A percentile compares a stretch with the other conserved stretches of the same genome.
Conservation (phyloP, 2,113 vertebrate genomes). For the Castor canadensis region DNA sequence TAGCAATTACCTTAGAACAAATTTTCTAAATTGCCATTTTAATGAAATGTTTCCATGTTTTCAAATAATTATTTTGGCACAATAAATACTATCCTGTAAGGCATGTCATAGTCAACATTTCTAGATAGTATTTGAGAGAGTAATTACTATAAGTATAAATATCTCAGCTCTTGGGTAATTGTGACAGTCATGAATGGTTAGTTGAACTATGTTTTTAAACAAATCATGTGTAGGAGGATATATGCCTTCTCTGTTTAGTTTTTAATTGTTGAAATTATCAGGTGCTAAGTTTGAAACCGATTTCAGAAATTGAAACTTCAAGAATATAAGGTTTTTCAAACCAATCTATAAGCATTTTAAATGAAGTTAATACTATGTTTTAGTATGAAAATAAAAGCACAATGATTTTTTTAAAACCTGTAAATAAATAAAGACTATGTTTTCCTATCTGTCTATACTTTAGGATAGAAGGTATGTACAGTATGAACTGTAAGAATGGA, state of each 20-base stretch:
- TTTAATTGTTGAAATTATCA: constrained; percentile 32
- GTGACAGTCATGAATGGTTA: not conserved
- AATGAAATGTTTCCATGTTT: not conserved
- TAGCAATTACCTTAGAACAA: not conserved
- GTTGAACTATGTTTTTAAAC: not conserved
- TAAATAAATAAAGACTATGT: not conserved
- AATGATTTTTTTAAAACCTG: not conserved
- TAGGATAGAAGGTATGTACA: not conserved
- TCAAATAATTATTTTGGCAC: not conserved
- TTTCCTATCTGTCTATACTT: not conserved
- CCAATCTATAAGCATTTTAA: not conserved
- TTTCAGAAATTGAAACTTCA: constrained; percentile 16
- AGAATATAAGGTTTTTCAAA: constrained; percentile 17
- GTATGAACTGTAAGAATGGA: not conserved
- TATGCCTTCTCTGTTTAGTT: not conserved
- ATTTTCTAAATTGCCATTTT: not conserved
- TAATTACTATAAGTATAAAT: constrained; percentile 11
- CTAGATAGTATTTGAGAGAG: not conserved
- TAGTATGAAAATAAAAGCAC: not conserved
- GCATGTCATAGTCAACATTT: not conserved
- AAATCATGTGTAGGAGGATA: not conserved
- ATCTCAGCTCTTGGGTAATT: not conserved
- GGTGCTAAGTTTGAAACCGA: not conserved
- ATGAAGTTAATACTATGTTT: not conserved
- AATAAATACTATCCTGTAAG: not conserved